These are phyloP conservation scores for Psophia crepitans DNA, from an alignment of 2,113 vertebrate genomes.

Conservation along the genomic window DNA sequence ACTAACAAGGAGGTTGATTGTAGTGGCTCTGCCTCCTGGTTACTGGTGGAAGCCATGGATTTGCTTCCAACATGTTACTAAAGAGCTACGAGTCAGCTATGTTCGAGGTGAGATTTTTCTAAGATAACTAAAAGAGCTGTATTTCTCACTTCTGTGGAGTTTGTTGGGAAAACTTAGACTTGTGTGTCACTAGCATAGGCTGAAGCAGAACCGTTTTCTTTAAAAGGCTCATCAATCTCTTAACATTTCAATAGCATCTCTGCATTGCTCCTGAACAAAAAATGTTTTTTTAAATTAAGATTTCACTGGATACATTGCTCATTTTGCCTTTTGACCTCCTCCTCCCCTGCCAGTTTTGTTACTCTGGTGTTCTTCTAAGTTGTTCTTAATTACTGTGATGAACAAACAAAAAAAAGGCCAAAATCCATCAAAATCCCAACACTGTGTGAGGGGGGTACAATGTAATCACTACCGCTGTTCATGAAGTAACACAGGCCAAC, in stretches of 20 bases:
- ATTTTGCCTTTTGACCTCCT: not conserved
- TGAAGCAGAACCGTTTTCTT: not conserved
- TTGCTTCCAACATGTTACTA: rapidly evolving
- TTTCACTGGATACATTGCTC: not conserved
- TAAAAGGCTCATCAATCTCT: not conserved
- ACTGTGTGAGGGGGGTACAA: not conserved
- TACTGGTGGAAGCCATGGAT: not conserved
- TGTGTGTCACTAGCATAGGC: rapidly evolving
- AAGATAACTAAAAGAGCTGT: not conserved
- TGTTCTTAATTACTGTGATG: not conserved
- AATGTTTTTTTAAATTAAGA: not conserved
- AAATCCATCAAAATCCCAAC: not conserved
- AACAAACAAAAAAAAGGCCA: not conserved
- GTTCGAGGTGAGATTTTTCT: not conserved
- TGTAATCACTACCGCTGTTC: not conserved
- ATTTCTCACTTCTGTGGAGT: not conserved
- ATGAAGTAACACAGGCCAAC: not conserved
- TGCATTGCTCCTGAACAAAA: not conserved
- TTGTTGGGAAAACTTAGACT: not conserved
- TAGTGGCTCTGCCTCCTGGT: rapidly evolving
- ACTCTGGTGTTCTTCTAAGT: not conserved
- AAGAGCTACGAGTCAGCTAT: not conserved
- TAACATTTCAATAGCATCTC: not conserved
- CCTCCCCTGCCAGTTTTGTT: not conserved
- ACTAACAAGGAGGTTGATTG: not conserved